Conservation (phyloP, 2,113 vertebrate species). For the Salvelinus fontinalis region DNA sequence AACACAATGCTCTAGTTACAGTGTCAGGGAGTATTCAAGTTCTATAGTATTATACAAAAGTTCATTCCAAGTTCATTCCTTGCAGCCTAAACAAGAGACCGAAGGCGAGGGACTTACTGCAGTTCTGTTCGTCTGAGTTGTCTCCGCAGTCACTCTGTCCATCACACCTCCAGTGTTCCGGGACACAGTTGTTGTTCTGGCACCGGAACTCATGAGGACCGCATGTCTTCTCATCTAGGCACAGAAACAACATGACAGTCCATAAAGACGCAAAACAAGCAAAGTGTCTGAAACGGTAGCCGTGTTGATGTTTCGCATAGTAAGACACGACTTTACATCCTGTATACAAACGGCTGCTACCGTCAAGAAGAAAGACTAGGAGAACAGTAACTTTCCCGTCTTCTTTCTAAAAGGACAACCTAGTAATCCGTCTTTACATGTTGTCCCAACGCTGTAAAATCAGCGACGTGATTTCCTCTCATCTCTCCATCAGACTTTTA, state of each 20-base stretch:
- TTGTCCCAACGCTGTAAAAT: constrained; percentile 12
- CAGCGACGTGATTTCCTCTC: constrained; percentile 22
- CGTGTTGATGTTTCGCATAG: constrained; percentile 42
- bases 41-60: too few relatives aligned
- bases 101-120: constrained; percentile 82
- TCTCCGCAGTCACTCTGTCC: constrained; percentile 98
- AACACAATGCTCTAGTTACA: too few relatives aligned
- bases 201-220: constrained; percentile 97
- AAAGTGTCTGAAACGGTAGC: constrained; percentile 66
- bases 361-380: constrained; percentile 49
- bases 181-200: constrained; percentile 98
- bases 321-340: constrained; percentile 17
- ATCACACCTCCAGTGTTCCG: constrained; percentile 97
- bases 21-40: too few relatives aligned
- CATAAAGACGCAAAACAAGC: constrained; percentile 68
- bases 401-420: constrained; percentile 3
- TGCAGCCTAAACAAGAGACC: too few relatives aligned
- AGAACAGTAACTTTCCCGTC: neutral
- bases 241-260: constrained; percentile 55
- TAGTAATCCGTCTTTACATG: constrained; percentile 14
- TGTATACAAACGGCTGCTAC: too few relatives aligned
- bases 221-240: constrained; percentile 95
- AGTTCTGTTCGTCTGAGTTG: constrained; percentile 97
- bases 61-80: too few relatives aligned
- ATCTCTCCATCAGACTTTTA: constrained; percentile 24